These are phyloP conservation scores for Brotogeris chrysoptera DNA, from an alignment of 2,797 vertebrate genomes.

Conservation along the genomic window DNA sequence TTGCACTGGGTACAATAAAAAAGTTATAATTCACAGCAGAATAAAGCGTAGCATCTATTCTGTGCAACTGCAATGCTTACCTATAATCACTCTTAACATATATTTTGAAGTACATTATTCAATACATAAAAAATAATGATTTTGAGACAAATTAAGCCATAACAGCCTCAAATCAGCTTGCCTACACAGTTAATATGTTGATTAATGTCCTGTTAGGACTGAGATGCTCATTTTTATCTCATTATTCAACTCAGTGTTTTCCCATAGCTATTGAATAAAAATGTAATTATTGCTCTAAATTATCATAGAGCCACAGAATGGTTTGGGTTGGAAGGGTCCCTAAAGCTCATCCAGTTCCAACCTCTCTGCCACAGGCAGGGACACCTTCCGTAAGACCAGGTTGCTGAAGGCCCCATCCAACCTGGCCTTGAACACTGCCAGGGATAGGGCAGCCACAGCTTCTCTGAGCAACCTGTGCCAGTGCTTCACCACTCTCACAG, in stretches of 20 bases:
- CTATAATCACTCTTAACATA: slow-evolving; percentile 45
- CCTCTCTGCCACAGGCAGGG: background rate
- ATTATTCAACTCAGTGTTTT: slow-evolving; percentile 78
- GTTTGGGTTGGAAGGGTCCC: background rate
- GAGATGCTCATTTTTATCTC: slow-evolving; percentile 79
- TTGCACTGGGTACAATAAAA: slow-evolving; percentile 19
- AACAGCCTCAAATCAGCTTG: slow-evolving; percentile 79
- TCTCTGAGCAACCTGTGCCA: accelerated
- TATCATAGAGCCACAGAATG: background rate
- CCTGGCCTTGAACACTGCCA: accelerated
- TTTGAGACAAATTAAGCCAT: slow-evolving; percentile 79
- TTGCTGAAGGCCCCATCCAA: accelerated
- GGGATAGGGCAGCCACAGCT: background rate
- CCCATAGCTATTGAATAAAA: slow-evolving; percentile 78
- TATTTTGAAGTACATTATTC: slow-evolving; percentile 65
- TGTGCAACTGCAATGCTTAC: slow-evolving; percentile 27
- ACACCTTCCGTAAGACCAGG: background rate
- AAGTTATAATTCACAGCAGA: slow-evolving; percentile 1
- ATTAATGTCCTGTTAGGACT: slow-evolving; percentile 82
- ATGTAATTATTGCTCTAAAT: slow-evolving; percentile 79
- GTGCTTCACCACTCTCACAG: accelerated
- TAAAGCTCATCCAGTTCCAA: accelerated
- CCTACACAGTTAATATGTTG: slow-evolving; percentile 80
- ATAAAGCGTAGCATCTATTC: background rate
- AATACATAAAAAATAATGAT: slow-evolving; percentile 79